Conservation (phyloP, 2,888 invertebrate genomes). For the Caenorhabditis wallacei region DNA sequence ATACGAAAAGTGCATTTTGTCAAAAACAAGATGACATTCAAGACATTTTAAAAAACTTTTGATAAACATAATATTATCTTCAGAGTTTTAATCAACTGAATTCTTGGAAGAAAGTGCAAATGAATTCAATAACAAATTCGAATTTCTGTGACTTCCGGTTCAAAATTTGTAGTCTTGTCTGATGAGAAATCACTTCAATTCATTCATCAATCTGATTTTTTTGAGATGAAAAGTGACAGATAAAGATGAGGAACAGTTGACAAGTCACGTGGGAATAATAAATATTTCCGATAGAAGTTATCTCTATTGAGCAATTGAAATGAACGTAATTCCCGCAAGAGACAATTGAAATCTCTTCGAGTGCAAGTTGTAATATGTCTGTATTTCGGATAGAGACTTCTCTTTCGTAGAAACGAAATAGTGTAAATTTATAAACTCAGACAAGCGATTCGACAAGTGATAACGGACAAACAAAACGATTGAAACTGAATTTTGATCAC, state of each 20-base stretch:
- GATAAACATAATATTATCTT: conserved; percentile 4
- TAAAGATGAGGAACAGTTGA: conserved; percentile 21
- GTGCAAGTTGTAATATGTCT: conserved; percentile 56
- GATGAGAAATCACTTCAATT: too few relatives aligned
- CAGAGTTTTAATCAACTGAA: neutral
- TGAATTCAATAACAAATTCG: conserved; percentile 5
- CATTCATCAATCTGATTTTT: conserved; percentile 17
- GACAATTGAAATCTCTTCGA: neutral
- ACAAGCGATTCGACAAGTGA: conserved; percentile 15
- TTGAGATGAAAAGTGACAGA: neutral
- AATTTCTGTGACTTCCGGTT: conserved; percentile 6
- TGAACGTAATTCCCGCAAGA: conserved; percentile 24
- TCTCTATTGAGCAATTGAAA: conserved; percentile 30
- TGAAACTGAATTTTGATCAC: conserved; percentile 55
- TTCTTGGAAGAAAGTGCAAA: conserved; percentile 21
- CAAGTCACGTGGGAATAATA: conserved; percentile 22
- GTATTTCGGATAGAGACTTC: conserved; percentile 31
- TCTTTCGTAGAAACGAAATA: conserved; percentile 8
- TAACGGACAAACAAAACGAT: conserved; percentile 50
- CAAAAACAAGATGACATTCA: conserved; percentile 19
- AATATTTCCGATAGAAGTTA: conserved; percentile 5
- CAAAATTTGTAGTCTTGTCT: neutral
- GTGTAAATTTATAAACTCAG: conserved; percentile 49
- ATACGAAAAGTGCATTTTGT: neutral
- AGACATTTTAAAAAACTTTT: neutral